Evolutionary conservation across 2,113 vertebrate genomes (phyloP).

Genomic region (Myotis davidii): DNA sequence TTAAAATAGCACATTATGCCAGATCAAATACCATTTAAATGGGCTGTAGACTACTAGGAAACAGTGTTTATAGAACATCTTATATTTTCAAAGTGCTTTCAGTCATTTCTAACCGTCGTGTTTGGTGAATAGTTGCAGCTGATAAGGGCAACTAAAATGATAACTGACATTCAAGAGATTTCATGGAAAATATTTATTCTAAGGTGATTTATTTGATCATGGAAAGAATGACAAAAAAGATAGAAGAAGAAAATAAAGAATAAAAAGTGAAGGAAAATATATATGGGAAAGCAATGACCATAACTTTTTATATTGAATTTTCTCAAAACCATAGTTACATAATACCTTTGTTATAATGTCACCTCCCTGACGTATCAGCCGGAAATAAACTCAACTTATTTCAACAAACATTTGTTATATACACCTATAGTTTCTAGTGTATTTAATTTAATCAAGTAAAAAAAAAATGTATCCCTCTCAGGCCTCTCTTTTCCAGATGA

Average conservation of each 20-base stretch:
- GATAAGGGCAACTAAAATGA: slow-evolving; percentile 55
- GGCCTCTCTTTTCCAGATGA: background rate
- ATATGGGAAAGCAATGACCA: background rate
- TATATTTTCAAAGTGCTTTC: slow-evolving; percentile 66
- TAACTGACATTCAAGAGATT: slow-evolving; percentile 23
- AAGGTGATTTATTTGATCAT: slow-evolving; percentile 21
- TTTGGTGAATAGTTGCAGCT: slow-evolving; percentile 27
- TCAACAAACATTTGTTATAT: background rate
- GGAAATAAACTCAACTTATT: slow-evolving; percentile 40
- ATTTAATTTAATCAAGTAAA: background rate
- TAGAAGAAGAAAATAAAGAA: slow-evolving; percentile 25
- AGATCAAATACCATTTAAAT: slow-evolving; percentile 75
- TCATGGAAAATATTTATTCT: slow-evolving; percentile 47
- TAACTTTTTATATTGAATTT: slow-evolving; percentile 36
- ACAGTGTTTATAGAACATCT: slow-evolving; percentile 63
- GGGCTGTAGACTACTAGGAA: slow-evolving; percentile 32
- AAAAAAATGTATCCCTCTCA: background rate
- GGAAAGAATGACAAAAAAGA: background rate
- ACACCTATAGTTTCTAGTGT: background rate
- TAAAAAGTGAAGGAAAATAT: background rate
- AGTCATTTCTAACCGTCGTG: slow-evolving; percentile 57
- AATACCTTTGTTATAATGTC: background rate
- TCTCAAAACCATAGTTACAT: background rate
- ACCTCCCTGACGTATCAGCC: background rate
- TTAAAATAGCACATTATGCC: slow-evolving; percentile 70